phyloP scores from a whole-genome alignment of 2,888 invertebrate species.

The Parnassius mnemosyne region DNA sequence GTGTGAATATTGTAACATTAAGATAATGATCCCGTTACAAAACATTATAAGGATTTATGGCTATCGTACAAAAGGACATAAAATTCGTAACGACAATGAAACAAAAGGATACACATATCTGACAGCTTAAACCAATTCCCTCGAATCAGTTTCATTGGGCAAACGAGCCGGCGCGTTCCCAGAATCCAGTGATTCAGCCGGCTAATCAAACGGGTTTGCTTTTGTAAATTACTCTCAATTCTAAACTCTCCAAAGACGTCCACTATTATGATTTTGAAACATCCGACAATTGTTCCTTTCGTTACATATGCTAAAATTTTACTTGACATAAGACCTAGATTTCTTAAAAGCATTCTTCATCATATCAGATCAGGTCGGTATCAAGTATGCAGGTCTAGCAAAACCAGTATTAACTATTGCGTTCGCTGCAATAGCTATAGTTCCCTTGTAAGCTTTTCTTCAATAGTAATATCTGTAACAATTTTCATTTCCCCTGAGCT shows the following conservation, averaged over 20 bases:
- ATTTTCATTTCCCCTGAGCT: no score
- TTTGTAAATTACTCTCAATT: constrained; percentile 27
- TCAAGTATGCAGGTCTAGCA: no score
- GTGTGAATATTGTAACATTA: not conserved
- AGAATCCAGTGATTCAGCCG: constrained; percentile 32
- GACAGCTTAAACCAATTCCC: constrained; percentile 25
- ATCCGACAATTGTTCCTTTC: constrained; percentile 12
- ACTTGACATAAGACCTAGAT: not conserved
- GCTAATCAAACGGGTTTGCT: constrained; percentile 29
- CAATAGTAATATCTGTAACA: no score
- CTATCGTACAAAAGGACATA: no score
- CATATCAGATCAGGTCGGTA: no score
- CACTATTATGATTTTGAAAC: constrained; percentile 13
- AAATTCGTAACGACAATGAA: constrained; percentile 3
- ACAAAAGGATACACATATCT: constrained; percentile 1
- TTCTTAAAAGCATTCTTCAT: no score
- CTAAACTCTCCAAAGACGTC: not conserved
- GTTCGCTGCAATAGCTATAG: no score
- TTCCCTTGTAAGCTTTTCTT: no score
- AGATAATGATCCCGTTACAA: no score
- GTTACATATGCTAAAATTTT: not conserved
- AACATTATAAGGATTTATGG: no score
- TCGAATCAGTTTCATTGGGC: constrained; percentile 32
- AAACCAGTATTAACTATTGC: no score
- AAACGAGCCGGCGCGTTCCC: constrained; percentile 32